Evolutionary conservation across 2,888 invertebrate genomes (phyloP), one percentile per base, ranked within the genome.

Genomic region (Eristalis intricaria): DNA sequence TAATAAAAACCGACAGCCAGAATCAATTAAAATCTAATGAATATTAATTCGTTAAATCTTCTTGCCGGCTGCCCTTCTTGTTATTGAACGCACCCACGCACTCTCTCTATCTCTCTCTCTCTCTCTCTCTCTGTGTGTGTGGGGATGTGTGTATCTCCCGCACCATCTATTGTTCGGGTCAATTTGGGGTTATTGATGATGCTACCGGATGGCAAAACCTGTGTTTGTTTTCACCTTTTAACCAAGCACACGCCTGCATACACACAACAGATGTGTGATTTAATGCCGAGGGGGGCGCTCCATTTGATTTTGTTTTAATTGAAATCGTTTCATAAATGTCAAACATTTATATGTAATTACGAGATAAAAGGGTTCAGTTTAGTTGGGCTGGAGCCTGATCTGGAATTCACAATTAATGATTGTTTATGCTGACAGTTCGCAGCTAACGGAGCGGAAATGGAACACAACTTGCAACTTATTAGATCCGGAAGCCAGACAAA

Each of bases 1-100:
- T n/a, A 61, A 71, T 71, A 71, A 60, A 60, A 71, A 22, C 26
- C 43, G 43, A 32, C 63, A 43, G 19, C 29, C 29, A 29, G 43
- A 63, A 73, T 73, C 73, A 73, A 73, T 73, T 38, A 63, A 71
- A 63, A 13, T 63, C 63, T 43, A 63, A 73, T 73, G 73, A 73
- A 73, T 73, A 73, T 73, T 73, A 73, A 73, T 63, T 73, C 23
- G 32, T 19, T 13, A 26, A 60, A 60, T 26, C 50, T 50, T 60
- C 60, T 26, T 26, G 26, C 32, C 0, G 32, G 10, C n/a, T n/a
- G n/a, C 8, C 32, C 15, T 60, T 60, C 15, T 19, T 19, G 50
- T 50, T 19, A 19, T 50, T 50, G 2, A 8, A 7, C 50, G 7
- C 19, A 19, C n/a, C 4, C 4, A n/a, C 43, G 1, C n/a, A n/a